These are phyloP conservation scores for Rhinichthys klamathensis DNA, from an alignment of 2,113 vertebrate species.

Conservation along the genomic window DNA sequence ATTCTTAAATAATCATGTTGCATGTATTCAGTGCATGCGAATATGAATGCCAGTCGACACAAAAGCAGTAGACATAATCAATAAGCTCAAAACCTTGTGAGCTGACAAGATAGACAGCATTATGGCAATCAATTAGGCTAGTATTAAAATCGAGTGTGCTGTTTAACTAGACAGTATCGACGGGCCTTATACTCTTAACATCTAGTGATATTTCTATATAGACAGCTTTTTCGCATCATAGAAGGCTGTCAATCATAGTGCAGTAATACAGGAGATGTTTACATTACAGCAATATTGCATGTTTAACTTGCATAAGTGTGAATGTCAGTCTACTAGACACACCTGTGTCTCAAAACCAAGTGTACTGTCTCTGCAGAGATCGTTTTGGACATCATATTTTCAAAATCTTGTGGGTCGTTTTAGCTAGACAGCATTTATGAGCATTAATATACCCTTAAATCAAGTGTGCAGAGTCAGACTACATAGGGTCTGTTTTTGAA, in stretches of 20 bases:
- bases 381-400: neutral
- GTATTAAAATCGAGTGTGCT: neutral
- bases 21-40: neutral
- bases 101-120: neutral
- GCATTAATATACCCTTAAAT: no score
- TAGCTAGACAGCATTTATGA: no score
- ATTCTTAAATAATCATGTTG: neutral
- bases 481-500: no score
- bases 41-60: neutral
- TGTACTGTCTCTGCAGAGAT: no score
- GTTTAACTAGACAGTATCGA: no score
- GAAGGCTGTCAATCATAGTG: neutral
- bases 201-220: no score
- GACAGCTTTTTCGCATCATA: no score
- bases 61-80: neutral
- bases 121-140: neutral
- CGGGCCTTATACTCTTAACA: no score
- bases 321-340: neutral
- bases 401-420: neutral
- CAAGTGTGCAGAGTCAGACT: no score
- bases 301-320: neutral
- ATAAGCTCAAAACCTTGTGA: neutral
- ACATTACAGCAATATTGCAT: neutral
- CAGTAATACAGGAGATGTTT: neutral
- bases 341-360: neutral